phyloP scores from a whole-genome alignment of 1,140 invertebrate genomes.

The Octopus sinensis region DNA sequence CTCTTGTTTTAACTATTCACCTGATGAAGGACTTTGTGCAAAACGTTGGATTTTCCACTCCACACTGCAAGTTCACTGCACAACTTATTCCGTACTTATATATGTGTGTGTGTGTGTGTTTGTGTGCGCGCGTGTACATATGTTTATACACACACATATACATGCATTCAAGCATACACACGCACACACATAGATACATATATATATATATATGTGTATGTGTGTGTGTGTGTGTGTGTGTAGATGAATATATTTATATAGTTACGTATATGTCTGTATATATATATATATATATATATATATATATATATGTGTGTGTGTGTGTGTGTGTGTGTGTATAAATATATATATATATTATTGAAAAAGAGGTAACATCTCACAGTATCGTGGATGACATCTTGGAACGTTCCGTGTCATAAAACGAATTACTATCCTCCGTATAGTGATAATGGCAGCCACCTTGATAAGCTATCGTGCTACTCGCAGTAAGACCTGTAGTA shows the following conservation, averaged over 20 bases:
- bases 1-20: too few relatives aligned
- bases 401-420: not conserved
- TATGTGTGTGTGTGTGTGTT: not conserved
- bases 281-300: not conserved
- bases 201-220: not conserved
- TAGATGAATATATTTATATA: not conserved
- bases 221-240: not conserved
- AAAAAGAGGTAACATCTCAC: not conserved
- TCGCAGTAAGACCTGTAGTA: too few relatives aligned
- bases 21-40: too few relatives aligned
- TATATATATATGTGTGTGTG: not conserved
- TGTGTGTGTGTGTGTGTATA: not conserved
- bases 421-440: not conserved
- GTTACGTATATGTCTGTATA: not conserved
- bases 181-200: not conserved
- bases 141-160: not conserved
- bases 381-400: not conserved
- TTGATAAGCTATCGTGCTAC: too few relatives aligned
- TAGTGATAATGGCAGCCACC: not conserved
- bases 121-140: not conserved
- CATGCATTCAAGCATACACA: not conserved
- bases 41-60: too few relatives aligned
- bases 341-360: not conserved
- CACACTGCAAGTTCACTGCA: too few relatives aligned
- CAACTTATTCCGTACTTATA: not conserved